phyloP scores from a whole-genome alignment of 1,140 invertebrate genomes.

The Tachypleus tridentatus region DNA sequence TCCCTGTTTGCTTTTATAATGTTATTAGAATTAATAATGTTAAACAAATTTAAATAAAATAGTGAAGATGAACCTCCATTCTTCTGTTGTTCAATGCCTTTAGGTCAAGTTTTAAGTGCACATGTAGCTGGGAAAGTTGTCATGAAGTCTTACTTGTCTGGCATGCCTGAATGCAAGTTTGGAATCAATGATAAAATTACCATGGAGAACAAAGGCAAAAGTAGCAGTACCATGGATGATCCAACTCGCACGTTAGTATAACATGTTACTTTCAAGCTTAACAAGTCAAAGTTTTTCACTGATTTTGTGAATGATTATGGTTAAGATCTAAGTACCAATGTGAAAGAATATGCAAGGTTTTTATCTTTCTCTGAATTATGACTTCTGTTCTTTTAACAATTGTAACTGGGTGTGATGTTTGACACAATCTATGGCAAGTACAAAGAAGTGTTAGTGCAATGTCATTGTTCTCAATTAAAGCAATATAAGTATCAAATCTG shows the following conservation, averaged over 20 bases:
- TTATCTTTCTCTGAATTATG: no score
- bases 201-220: conserved; percentile 89
- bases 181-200: conserved; percentile 99
- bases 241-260: conserved; percentile 43
- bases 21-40: no score
- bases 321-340: background rate
- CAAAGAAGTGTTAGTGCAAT: no score
- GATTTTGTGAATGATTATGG: background rate
- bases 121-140: conserved; percentile 99
- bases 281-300: conserved; percentile 9
- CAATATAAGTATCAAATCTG: no score
- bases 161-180: conserved; percentile 99
- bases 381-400: no score
- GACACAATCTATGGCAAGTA: no score
- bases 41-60: no score
- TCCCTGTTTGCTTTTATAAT: no score
- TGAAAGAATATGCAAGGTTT: no score
- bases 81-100: conserved; percentile 20
- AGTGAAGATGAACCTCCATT: background rate
- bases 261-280: no score
- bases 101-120: conserved; percentile 93
- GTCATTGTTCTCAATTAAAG: no score
- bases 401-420: no score
- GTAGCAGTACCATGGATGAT: conserved; percentile 60
- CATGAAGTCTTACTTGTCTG: conserved; percentile 99